Evolutionary conservation across 2,888 invertebrate genomes (phyloP).

Genomic region (Eristalis intricaria): DNA sequence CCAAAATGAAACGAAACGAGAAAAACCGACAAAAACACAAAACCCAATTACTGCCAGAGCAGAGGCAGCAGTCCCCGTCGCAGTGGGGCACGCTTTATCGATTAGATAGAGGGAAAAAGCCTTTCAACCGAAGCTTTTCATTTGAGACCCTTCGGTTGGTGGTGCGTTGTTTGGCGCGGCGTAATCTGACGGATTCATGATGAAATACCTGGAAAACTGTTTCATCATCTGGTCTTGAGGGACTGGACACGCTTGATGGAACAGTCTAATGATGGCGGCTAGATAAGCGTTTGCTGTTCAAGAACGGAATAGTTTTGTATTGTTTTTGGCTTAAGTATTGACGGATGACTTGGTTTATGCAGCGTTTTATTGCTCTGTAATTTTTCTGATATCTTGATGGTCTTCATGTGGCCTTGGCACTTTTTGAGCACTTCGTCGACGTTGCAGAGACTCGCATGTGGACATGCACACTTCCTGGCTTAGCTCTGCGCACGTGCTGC

Average conservation of each 20-base stretch:
- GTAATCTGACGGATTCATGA: background rate
- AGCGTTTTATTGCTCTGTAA: background rate
- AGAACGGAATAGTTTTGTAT: background rate
- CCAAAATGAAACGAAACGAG: background rate
- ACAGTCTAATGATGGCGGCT: background rate
- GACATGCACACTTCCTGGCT: background rate
- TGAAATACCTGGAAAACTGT: slow-evolving; percentile 8
- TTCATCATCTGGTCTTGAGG: slow-evolving; percentile 4
- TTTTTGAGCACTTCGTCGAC: background rate
- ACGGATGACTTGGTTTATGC: background rate
- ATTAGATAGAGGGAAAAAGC: slow-evolving; percentile 5
- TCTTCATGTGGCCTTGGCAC: background rate
- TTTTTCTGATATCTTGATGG: background rate
- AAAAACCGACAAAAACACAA: background rate
- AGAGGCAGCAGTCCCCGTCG: background rate
- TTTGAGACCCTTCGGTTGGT: background rate
- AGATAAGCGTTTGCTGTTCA: background rate
- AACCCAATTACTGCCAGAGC: slow-evolving; percentile 20
- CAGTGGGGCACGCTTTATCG: background rate
- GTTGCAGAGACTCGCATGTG: background rate
- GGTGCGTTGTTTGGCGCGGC: background rate
- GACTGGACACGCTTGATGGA: background rate
- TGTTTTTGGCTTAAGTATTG: background rate
- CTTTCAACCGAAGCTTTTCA: background rate
- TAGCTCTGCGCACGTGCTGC: background rate